These are phyloP conservation scores for Artemia franciscana DNA, from an alignment of 1,140 invertebrate genomes.

Conservation along the genomic window DNA sequence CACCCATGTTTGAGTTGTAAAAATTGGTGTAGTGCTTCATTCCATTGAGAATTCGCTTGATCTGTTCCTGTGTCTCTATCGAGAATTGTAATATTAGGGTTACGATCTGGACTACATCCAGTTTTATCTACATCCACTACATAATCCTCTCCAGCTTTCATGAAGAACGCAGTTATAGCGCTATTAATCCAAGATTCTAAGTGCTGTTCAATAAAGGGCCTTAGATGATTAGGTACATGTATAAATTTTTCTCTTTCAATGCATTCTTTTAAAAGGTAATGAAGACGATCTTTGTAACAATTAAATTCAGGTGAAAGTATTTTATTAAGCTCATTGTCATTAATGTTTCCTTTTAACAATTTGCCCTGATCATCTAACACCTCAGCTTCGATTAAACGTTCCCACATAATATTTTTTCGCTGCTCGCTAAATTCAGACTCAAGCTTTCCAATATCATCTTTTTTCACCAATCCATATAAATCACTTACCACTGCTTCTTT, in stretches of 20 bases:
- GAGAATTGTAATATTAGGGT: conserved; percentile 17
- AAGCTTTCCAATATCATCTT: neutral
- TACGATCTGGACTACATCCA: conserved; percentile 13
- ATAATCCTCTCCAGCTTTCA: conserved; percentile 13
- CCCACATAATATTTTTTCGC: neutral
- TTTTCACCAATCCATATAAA: neutral
- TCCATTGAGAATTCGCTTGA: conserved; percentile 19
- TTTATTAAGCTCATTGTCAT: neutral
- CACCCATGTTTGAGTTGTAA: conserved; percentile 22
- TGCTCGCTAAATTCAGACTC: neutral
- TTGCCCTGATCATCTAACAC: conserved; percentile 3
- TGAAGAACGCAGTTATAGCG: conserved; percentile 12
- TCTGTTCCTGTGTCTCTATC: conserved; percentile 22
- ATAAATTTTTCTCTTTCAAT: conserved; percentile 10
- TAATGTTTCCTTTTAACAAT: neutral
- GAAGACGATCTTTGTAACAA: no score
- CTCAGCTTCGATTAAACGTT: conserved; percentile 4
- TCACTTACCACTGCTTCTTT: neutral
- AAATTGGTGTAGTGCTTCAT: conserved; percentile 22
- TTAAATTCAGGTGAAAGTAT: neutral
- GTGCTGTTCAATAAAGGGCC: conserved; percentile 12
- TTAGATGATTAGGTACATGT: conserved; percentile 12
- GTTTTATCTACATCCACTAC: conserved; percentile 15
- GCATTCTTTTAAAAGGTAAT: no score
- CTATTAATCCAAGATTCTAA: conserved; percentile 15